phyloP scores from a whole-genome alignment of 2,797 vertebrate genomes.

The Tinamus major region DNA sequence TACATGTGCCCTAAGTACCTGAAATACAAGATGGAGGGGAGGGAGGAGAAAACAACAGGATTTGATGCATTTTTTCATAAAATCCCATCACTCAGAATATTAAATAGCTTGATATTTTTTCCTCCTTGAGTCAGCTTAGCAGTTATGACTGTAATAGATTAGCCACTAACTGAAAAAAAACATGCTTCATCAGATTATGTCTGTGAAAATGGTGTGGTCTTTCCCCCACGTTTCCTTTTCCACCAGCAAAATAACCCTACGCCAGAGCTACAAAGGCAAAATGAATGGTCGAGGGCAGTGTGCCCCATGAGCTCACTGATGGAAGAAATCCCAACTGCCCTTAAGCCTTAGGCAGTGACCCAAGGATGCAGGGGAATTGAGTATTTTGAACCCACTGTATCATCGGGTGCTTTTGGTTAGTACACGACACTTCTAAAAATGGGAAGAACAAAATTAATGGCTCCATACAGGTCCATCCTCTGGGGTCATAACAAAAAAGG shows the following conservation, averaged over 20 bases:
- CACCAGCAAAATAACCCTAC: not conserved
- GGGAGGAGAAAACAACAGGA: not conserved
- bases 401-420: not conserved
- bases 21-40: not conserved
- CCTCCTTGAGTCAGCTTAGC: not conserved
- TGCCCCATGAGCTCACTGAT: not conserved
- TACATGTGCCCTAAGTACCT: conserved; percentile 92
- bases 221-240: not conserved
- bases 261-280: not conserved
- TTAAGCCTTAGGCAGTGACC: not conserved
- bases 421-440: not conserved
- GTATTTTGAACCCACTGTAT: not conserved
- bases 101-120: not conserved
- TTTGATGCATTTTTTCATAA: not conserved
- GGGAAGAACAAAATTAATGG: not conserved
- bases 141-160: not conserved
- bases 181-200: not conserved
- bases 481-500: not conserved
- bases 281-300: not conserved
- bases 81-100: not conserved
- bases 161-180: not conserved
- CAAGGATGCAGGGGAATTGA: not conserved
- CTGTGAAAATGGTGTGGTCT: not conserved
- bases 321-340: not conserved
- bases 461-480: not conserved